These are phyloP conservation scores for Aplocera efformata DNA, from an alignment of 2,888 invertebrate genomes.

Conservation along the genomic window DNA sequence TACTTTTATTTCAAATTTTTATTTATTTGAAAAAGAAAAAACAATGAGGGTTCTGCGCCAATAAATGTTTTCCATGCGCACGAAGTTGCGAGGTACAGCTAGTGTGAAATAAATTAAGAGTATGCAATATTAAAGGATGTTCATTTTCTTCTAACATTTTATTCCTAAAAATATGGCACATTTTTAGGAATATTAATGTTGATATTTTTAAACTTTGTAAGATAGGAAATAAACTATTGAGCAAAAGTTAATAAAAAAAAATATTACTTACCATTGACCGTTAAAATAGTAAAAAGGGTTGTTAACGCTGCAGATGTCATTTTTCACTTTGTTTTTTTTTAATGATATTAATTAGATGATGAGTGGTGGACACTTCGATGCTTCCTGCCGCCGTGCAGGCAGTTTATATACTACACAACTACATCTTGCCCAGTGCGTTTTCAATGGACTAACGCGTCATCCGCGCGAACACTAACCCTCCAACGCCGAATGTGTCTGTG, in stretches of 20 bases:
- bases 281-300: slow-evolving; percentile 53
- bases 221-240: too few species aligned
- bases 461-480: slow-evolving; percentile 65
- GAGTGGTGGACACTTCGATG: slow-evolving; percentile 43
- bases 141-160: too few species aligned
- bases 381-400: slow-evolving; percentile 57
- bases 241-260: too few species aligned
- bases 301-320: slow-evolving; percentile 47
- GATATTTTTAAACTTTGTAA: background rate
- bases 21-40: too few species aligned
- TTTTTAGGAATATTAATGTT: too few species aligned
- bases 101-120: too few species aligned
- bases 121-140: too few species aligned
- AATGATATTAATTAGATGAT: slow-evolving; percentile 31
- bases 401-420: slow-evolving; percentile 71
- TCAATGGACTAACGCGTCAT: slow-evolving; percentile 68
- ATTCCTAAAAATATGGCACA: too few species aligned
- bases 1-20: too few species aligned
- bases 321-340: slow-evolving; percentile 37
- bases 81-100: too few species aligned
- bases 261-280: slow-evolving; percentile 65
- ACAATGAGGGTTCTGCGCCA: too few species aligned
- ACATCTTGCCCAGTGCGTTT: slow-evolving; percentile 59
- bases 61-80: too few species aligned
- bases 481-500: slow-evolving; percentile 6